phyloP scores from a whole-genome alignment of 2,113 vertebrate genomes.

The Ailurus styani region DNA sequence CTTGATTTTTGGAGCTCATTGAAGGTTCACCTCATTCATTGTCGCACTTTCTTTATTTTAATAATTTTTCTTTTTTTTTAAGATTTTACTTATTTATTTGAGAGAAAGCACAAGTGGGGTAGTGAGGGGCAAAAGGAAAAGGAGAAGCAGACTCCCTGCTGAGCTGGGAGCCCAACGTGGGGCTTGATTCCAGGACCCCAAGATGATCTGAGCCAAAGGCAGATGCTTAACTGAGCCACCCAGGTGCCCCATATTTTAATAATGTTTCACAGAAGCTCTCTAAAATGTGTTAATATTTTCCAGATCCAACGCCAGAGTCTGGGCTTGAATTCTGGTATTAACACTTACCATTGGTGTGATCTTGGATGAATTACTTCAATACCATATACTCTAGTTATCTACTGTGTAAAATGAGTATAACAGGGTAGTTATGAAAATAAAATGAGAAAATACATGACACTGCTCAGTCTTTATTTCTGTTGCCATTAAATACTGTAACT shows the following conservation, averaged over 20 bases:
- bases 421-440: not conserved
- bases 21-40: not conserved
- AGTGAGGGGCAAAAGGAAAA: too few relatives aligned
- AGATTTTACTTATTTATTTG: too few relatives aligned
- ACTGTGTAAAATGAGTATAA: not conserved
- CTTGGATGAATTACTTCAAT: not conserved
- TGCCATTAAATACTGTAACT: not conserved
- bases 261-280: not conserved
- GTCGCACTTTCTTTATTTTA: not conserved
- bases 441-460: not conserved
- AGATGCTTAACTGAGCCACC: too few relatives aligned
- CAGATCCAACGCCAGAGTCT: not conserved
- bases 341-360: not conserved
- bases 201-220: too few relatives aligned
- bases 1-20: not conserved
- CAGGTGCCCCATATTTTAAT: not conserved
- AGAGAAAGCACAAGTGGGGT: too few relatives aligned
- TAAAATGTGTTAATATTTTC: conserved; percentile 17
- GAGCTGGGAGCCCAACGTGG: too few relatives aligned
- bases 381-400: not conserved
- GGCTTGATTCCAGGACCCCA: too few relatives aligned
- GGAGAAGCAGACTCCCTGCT: too few relatives aligned
- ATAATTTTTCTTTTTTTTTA: too few relatives aligned
- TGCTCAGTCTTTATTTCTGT: not conserved
- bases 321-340: not conserved